Conservation (phyloP, 2,113 vertebrate genomes). For the Ammodytes marinus region DNA sequence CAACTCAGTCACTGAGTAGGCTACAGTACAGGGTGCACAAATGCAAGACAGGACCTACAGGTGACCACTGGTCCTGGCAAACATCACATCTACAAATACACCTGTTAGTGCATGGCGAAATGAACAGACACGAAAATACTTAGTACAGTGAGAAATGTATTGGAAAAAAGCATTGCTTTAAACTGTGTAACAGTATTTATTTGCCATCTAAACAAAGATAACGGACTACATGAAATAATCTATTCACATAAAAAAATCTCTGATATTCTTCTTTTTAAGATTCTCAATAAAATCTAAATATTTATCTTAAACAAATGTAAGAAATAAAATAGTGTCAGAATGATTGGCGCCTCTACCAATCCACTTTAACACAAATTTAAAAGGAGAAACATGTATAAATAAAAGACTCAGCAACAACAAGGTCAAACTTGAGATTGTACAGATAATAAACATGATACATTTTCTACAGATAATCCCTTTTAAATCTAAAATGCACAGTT, state of each 20-base stretch:
- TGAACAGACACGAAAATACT: slow-evolving; percentile 64
- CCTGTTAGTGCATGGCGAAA: slow-evolving; percentile 66
- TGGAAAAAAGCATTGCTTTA: slow-evolving; percentile 75
- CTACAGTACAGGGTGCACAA: slow-evolving; percentile 79
- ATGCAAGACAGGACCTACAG: slow-evolving; percentile 74
- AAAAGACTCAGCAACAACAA: slow-evolving; percentile 33
- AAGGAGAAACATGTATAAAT: slow-evolving; percentile 37
- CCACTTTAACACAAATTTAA: slow-evolving; percentile 23
- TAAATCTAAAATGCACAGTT: slow-evolving; percentile 43
- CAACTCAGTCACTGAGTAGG: slow-evolving; percentile 73
- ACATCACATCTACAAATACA: slow-evolving; percentile 77
- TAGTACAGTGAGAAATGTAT: slow-evolving; percentile 68
- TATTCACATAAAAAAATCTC: slow-evolving; percentile 60
- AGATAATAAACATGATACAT: slow-evolving; percentile 22
- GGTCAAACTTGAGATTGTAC: slow-evolving; percentile 38
- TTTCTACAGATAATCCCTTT: slow-evolving; percentile 25
- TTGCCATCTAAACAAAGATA: slow-evolving; percentile 71
- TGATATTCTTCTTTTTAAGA: slow-evolving; percentile 41
- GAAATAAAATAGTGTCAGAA: slow-evolving; percentile 34
- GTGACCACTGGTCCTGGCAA: slow-evolving; percentile 68
- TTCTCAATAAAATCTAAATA: slow-evolving; percentile 54
- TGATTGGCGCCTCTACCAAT: slow-evolving; percentile 16
- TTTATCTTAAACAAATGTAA: slow-evolving; percentile 42
- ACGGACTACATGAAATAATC: slow-evolving; percentile 59
- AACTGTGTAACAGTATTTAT: slow-evolving; percentile 73